These are phyloP conservation scores for Syrmaticus mikado DNA, from an alignment of 2,113 vertebrate species.

Conservation along the genomic window DNA sequence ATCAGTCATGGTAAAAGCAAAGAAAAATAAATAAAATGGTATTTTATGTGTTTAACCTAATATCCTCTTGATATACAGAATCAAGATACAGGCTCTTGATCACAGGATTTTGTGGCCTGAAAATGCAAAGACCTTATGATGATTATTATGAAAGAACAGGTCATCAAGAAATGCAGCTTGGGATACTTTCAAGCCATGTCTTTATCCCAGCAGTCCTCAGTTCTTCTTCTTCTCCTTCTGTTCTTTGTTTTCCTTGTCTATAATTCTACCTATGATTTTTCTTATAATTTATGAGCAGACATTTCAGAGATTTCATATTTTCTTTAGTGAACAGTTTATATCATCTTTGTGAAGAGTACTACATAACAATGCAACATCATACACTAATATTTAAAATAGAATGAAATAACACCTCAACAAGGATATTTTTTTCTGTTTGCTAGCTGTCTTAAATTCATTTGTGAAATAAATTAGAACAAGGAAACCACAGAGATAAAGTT, in stretches of 20 bases:
- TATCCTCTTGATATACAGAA: neutral
- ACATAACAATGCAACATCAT: conserved; percentile 70
- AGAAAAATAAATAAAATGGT: neutral
- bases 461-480: conserved; percentile 56
- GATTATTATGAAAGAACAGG: conserved; percentile 12
- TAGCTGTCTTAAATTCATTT: conserved; percentile 68
- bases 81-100: neutral
- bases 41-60: neutral
- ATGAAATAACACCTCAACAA: conserved; percentile 73
- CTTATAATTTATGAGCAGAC: conserved; percentile 65
- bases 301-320: conserved; percentile 67
- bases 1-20: accelerated
- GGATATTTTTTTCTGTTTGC: conserved; percentile 68
- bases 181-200: neutral
- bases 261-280: conserved; percentile 60
- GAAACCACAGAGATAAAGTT: conserved; percentile 9
- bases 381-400: conserved; percentile 78
- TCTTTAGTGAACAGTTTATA: conserved; percentile 63
- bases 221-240: neutral
- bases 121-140: neutral
- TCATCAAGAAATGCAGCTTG: neutral
- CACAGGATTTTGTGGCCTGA: neutral
- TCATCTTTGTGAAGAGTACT: conserved; percentile 63
- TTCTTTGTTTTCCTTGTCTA: conserved; percentile 47
- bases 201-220: neutral